Evolutionary conservation across 1,140 invertebrate genomes (phyloP).

Genomic region (Notospermus geniculatus): DNA sequence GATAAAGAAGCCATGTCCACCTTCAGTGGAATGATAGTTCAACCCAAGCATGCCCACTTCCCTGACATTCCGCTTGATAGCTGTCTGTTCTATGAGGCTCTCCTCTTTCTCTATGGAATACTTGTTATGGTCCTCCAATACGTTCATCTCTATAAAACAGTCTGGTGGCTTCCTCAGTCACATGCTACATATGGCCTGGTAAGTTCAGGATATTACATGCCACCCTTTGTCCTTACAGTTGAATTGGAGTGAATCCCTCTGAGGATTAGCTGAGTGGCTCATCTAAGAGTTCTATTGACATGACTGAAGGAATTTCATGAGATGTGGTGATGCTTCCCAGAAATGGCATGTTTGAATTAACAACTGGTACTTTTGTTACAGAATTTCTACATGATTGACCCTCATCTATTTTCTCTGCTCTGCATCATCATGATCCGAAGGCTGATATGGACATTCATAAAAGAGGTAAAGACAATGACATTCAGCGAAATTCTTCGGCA

Average conservation of each 20-base stretch:
- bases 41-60: constrained; percentile 57
- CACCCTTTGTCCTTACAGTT: too few species aligned
- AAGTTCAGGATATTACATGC: too few species aligned
- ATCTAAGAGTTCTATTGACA: too few species aligned
- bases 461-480: constrained; percentile 53
- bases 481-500: too few species aligned
- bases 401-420: constrained; percentile 79
- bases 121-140: constrained; percentile 78
- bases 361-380: constrained; percentile 60
- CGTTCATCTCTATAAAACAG: constrained; percentile 89
- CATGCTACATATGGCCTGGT: constrained; percentile 86
- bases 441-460: constrained; percentile 70
- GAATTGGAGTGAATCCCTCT: too few species aligned
- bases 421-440: constrained; percentile 74
- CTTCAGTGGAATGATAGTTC: constrained; percentile 10
- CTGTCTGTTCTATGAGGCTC: constrained; percentile 81
- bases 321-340: too few species aligned
- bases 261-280: too few species aligned
- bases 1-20: too few species aligned
- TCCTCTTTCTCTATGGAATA: constrained; percentile 72
- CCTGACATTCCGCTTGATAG: constrained; percentile 80
- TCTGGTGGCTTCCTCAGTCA: constrained; percentile 96
- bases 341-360: too few species aligned
- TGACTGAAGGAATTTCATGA: too few species aligned
- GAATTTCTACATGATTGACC: constrained; percentile 94